Percentiles rank a stretch among this genome's conserved stretches.
Evolutionary conservation across 2,888 invertebrate species (phyloP).

Genomic region (Lithophane ornitopus): DNA sequence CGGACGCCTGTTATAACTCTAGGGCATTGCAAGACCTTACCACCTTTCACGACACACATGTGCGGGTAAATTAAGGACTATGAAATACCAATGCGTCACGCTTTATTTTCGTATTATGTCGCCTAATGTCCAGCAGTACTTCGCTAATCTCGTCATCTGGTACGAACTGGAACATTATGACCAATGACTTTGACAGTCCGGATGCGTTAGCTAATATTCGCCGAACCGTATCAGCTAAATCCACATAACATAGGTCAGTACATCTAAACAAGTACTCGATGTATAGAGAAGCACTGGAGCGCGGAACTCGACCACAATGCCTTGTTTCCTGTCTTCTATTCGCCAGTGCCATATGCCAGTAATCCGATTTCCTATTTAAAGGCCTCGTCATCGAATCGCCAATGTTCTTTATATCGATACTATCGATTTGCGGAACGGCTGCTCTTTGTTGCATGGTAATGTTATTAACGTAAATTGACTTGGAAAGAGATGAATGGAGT

Average conservation of each 20-base stretch:
- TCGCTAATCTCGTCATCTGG: constrained; percentile 22
- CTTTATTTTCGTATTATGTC: background rate
- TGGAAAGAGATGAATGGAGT: constrained; percentile 14
- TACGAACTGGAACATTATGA: constrained; percentile 14
- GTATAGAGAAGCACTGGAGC: constrained; percentile 67
- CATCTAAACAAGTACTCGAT: constrained; percentile 52
- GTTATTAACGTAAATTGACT: constrained; percentile 36
- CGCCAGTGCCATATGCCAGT: constrained; percentile 68
- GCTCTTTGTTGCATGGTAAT: constrained; percentile 39
- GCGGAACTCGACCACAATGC: constrained; percentile 71
- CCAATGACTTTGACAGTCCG: constrained; percentile 46
- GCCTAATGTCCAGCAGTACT: constrained; percentile 1
- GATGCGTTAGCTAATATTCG: constrained; percentile 50
- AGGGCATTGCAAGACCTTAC: background rate
- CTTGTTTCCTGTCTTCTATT: constrained; percentile 71
- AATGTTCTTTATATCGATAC: constrained; percentile 57
- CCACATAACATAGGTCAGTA: constrained; percentile 62
- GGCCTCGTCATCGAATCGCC: constrained; percentile 55
- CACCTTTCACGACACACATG: background rate
- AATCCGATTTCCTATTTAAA: constrained; percentile 72
- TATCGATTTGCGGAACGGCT: constrained; percentile 43
- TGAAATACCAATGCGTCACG: background rate
- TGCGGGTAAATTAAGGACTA: background rate
- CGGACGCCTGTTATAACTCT: no score
- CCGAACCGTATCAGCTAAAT: constrained; percentile 62